Evolutionary conservation across 2,888 invertebrate species (phyloP).

Genomic region (Synergus gifuensis): DNA sequence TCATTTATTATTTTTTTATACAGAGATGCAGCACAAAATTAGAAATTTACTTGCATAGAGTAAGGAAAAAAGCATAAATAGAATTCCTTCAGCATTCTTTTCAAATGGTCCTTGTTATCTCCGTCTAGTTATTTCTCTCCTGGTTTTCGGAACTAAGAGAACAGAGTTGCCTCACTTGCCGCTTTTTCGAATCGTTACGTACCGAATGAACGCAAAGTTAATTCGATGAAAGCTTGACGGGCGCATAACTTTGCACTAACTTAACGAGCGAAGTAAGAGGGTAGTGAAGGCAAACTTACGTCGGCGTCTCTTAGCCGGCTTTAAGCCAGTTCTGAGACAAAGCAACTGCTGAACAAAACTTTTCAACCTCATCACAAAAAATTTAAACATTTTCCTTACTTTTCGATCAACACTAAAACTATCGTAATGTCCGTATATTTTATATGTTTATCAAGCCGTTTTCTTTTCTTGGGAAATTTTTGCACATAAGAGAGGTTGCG

Average conservation of each 20-base stretch:
- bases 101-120: conserved; percentile 57
- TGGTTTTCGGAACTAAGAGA: conserved; percentile 49
- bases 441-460: no score
- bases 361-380: background rate
- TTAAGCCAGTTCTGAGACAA: conserved; percentile 38
- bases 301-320: conserved; percentile 48
- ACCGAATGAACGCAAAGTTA: conserved; percentile 56
- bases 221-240: conserved; percentile 59
- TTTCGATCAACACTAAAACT: no score
- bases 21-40: no score
- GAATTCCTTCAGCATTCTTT: conserved; percentile 51
- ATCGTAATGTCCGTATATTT: no score
- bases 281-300: conserved; percentile 56
- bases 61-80: no score
- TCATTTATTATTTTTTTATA: no score
- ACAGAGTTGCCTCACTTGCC: conserved; percentile 43
- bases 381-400: background rate
- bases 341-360: background rate
- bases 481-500: no score
- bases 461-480: no score
- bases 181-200: conserved; percentile 53
- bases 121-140: conserved; percentile 53
- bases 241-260: conserved; percentile 58
- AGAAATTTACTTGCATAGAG: no score
- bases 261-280: conserved; percentile 53